Conservation (phyloP, 2,888 invertebrate species). For the Rotaria socialis region DNA sequence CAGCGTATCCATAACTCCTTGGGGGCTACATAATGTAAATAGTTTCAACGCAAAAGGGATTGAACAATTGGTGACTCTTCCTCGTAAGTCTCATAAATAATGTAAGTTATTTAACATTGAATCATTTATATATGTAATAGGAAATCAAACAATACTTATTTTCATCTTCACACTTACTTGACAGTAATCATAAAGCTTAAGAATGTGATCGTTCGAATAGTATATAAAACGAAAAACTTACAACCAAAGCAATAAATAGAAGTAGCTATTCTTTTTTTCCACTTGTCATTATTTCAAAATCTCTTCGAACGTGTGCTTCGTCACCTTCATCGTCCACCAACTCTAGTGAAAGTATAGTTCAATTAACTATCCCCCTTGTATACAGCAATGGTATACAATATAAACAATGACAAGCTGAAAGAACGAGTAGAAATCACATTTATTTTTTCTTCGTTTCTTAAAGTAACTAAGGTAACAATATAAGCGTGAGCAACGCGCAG, state of each 20-base stretch:
- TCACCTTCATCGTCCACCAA: not conserved
- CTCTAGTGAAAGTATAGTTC: not conserved
- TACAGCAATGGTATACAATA: not conserved
- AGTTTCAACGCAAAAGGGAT: too few species aligned
- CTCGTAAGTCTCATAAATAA: too few species aligned
- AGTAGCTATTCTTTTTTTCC: too few species aligned
- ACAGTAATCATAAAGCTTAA: not conserved
- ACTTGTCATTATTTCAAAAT: too few species aligned
- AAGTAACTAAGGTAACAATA: not conserved
- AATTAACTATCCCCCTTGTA: not conserved
- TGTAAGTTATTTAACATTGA: too few species aligned
- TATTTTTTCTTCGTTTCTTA: not conserved
- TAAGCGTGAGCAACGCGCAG: not conserved
- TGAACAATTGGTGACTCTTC: too few species aligned
- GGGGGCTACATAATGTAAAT: too few species aligned
- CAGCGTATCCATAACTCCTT: too few species aligned
- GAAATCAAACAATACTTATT: not conserved
- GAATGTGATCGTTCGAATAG: too few species aligned
- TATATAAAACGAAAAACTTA: too few species aligned
- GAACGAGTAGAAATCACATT: not conserved
- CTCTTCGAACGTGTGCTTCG: too few species aligned
- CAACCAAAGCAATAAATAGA: too few species aligned
- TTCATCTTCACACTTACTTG: not conserved
- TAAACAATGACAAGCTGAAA: not conserved
- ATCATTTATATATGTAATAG: not conserved